Evolutionary conservation across 2,888 invertebrate species (phyloP).

Genomic region (Meteorus colon): DNA sequence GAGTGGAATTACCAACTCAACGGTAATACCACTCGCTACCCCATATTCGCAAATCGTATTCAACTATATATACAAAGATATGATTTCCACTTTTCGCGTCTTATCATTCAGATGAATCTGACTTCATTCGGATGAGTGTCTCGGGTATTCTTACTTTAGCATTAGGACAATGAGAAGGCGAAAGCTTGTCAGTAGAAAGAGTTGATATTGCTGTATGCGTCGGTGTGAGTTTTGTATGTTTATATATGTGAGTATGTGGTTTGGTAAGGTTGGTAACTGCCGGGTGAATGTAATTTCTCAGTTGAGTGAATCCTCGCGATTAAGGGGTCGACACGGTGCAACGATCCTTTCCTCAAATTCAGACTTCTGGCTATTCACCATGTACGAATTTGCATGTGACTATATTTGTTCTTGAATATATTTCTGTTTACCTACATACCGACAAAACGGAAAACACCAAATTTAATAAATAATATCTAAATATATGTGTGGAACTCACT

Average conservation of each 20-base stretch:
- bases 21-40: too few relatives aligned
- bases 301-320: conserved; percentile 46
- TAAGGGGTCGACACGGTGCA: conserved; percentile 47
- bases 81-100: conserved; percentile 32
- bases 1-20: too few relatives aligned
- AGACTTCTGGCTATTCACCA: conserved; percentile 11
- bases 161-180: neutral
- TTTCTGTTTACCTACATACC: neutral
- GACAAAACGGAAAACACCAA: too few relatives aligned
- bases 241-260: neutral
- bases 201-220: neutral
- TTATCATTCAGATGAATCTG: conserved; percentile 38
- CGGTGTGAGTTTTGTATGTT: neutral
- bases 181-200: neutral
- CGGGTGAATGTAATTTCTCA: conserved; percentile 46
- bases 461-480: too few relatives aligned
- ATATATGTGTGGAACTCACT: too few relatives aligned
- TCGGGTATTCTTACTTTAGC: neutral
- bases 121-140: conserved; percentile 1
- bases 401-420: neutral
- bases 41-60: too few relatives aligned
- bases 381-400: neutral
- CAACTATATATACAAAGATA: too few relatives aligned
- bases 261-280: conserved; percentile 38
- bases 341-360: conserved; percentile 45